Conservation (phyloP, 2,888 invertebrate genomes). For the Loripinus fragilis region DNA sequence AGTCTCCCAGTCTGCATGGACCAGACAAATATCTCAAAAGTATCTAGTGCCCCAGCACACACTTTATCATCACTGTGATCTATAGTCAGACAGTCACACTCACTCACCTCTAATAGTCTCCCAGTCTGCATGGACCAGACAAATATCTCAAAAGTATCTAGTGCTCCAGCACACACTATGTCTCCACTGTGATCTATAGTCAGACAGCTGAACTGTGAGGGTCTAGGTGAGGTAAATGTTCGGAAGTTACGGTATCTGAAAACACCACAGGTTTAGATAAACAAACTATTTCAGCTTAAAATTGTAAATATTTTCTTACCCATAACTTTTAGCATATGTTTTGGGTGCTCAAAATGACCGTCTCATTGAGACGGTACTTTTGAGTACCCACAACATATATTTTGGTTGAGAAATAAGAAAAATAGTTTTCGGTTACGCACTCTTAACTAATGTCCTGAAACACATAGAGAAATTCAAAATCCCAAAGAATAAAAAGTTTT, state of each 20-base stretch:
- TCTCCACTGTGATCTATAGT: slow-evolving; percentile 95
- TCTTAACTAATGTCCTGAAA: too few species aligned
- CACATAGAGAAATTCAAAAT: too few species aligned
- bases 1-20: slow-evolving; percentile 96
- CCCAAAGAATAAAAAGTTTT: too few species aligned
- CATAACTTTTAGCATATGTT: too few species aligned
- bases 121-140: slow-evolving; percentile 98
- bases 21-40: slow-evolving; percentile 98
- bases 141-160: slow-evolving; percentile 97
- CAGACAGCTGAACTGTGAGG: slow-evolving; percentile 96
- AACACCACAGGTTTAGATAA: too few species aligned
- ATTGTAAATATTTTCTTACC: too few species aligned
- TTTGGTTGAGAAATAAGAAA: too few species aligned
- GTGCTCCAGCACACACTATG: slow-evolving; percentile 96
- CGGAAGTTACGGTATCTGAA: slow-evolving; percentile 98
- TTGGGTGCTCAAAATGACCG: too few species aligned
- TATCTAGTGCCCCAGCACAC: slow-evolving; percentile 97
- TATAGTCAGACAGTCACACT: slow-evolving; percentile 93
- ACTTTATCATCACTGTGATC: slow-evolving; percentile 96
- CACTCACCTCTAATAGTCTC: slow-evolving; percentile 91
- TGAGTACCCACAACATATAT: too few species aligned
- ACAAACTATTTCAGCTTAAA: not conserved
- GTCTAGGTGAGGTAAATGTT: slow-evolving; percentile 95
- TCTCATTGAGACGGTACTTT: too few species aligned
- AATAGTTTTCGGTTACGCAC: too few species aligned